These are phyloP conservation scores for Myotis planiceps DNA, from an alignment of 2,797 vertebrate species.

Conservation along the genomic window DNA sequence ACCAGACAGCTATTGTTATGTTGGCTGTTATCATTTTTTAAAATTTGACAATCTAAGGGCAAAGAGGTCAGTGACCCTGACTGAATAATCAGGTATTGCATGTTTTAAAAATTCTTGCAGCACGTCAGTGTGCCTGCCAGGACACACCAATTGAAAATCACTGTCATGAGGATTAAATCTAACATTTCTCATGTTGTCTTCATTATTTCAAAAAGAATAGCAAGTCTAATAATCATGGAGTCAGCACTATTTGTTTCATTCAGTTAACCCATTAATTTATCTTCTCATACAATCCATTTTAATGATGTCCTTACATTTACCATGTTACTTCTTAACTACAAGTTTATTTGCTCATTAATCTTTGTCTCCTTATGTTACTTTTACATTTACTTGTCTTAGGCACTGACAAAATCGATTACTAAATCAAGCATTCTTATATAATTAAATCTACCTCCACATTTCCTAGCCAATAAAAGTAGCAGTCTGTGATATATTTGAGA, in stretches of 20 bases:
- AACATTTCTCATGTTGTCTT: background rate
- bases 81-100: background rate
- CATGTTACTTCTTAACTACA: background rate
- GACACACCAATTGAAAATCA: background rate
- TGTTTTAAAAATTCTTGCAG: background rate
- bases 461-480: background rate
- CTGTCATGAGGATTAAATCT: background rate
- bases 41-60: background rate
- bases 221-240: background rate
- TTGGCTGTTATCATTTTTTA: background rate
- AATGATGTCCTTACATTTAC: background rate
- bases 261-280: background rate
- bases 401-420: background rate
- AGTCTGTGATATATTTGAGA: background rate
- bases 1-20: background rate
- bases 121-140: background rate
- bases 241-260: background rate
- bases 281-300: background rate
- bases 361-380: background rate
- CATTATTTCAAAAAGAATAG: background rate
- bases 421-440: background rate
- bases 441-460: background rate
- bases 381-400: background rate
- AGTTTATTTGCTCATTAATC: background rate
- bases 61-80: background rate